Evolutionary conservation across 2,797 vertebrate genomes (phyloP), one percentile per base, ranked within the genome.

Genomic region (Rhinichthys osculus): DNA sequence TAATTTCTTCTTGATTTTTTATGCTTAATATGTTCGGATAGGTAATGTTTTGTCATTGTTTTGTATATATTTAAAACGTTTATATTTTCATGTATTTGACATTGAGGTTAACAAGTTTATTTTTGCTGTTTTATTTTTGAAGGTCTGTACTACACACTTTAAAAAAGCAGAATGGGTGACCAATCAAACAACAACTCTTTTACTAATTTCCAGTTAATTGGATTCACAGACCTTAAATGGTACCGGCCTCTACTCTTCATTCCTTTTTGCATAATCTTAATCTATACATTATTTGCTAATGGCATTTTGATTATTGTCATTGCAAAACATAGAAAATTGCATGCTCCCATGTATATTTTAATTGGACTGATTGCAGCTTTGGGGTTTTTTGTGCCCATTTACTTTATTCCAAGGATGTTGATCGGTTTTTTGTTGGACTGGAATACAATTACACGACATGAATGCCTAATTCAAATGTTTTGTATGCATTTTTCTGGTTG

Each of bases 271-370:
- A 13, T 90, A 14, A 73, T 87, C n/a, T 82, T 87, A 76, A 40
- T 73, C 4, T 74, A 89, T 3, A 86, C 90, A 7, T 70, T 91
- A 38, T 27, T 85, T 23, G 91, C 89, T 5, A 94, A 91, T 80
- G 44, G 47, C 17, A 30, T 88, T 5, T 84, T 91, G 17, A 83
- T 93, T 16, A 86, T 91, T 80, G 90, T 92, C 8, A 82, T 91
- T 78, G 66, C 85, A 21, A 85, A 82, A 8, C 71, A 90, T 0
- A 88, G 62, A 1, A 92, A 85, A 40, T 85, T 92, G 23, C 92
- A 91, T 14, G 88, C 90, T 23, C 93, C 94, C 40, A 94, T 94
- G 93, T 93, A 93, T 78, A 91, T 92, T 54, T 91, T 95, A 54
- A 85, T 94, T 72, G 88, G 84, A 57, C 87, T 91, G 64, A 54